Evolutionary conservation across 2,888 invertebrate genomes (phyloP).

Genomic region (Drosophila paucipuncta): DNA sequence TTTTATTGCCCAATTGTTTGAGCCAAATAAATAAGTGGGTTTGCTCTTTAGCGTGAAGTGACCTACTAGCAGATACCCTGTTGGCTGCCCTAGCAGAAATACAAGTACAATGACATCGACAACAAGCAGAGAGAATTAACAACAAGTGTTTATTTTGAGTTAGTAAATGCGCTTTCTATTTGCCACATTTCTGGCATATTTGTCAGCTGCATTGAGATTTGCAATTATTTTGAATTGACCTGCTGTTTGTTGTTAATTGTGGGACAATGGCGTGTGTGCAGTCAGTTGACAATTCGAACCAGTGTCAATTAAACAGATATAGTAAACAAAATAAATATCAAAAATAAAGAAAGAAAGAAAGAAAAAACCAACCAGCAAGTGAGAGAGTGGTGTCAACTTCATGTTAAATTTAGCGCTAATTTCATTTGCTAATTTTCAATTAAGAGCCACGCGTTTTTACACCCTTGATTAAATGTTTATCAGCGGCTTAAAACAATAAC

Average conservation of each 20-base stretch:
- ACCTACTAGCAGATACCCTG: background rate
- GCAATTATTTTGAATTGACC: background rate
- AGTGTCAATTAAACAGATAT: slow-evolving; percentile 20
- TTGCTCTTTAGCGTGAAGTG: background rate
- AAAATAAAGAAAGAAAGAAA: slow-evolving; percentile 7
- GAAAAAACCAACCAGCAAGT: slow-evolving; percentile 12
- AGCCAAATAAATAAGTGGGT: background rate
- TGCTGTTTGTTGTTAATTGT: slow-evolving; percentile 39
- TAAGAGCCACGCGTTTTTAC: slow-evolving; percentile 41
- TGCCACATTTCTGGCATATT: slow-evolving; percentile 6
- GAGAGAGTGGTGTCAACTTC: slow-evolving; percentile 60
- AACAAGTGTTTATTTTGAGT: slow-evolving; percentile 8
- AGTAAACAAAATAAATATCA: slow-evolving; percentile 9
- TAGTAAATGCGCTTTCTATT: slow-evolving; percentile 8
- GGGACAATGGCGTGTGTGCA: slow-evolving; percentile 53
- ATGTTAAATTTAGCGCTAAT: slow-evolving; percentile 63
- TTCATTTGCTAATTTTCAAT: slow-evolving; percentile 67
- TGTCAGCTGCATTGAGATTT: background rate
- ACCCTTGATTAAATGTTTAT: slow-evolving; percentile 33
- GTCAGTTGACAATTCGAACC: slow-evolving; percentile 48
- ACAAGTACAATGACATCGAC: background rate
- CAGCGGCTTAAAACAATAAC: slow-evolving; percentile 24
- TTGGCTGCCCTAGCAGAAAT: background rate
- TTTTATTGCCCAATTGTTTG: slow-evolving; percentile 14
- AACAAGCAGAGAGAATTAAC: background rate